A percentile compares a stretch with the other conserved stretches of the same genome.
Evolutionary conservation across 2,113 vertebrate species (phyloP).

Genomic region (Xenopus laevis): DNA sequence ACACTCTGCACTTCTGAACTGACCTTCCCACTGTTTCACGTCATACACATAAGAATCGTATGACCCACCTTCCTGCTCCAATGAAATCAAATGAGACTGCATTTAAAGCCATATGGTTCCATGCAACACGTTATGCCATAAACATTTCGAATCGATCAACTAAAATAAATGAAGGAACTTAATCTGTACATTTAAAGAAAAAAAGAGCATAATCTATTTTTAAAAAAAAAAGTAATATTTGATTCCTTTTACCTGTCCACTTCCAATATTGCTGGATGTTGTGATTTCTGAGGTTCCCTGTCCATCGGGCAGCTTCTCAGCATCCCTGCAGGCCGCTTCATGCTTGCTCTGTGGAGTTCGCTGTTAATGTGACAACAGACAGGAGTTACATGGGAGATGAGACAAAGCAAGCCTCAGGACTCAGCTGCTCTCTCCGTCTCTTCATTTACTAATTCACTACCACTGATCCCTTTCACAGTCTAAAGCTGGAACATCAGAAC

Average conservation of each 20-base stretch:
- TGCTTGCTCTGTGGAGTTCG: conserved; percentile 73
- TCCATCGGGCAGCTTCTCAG: conserved; percentile 69
- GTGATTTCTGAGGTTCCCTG: conserved; percentile 69
- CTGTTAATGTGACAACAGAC: conserved; percentile 61
- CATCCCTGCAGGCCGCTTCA: conserved; percentile 66
- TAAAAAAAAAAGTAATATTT: background rate
- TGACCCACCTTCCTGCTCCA: background rate
- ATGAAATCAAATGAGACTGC: background rate
- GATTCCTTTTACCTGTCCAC: conserved; percentile 68
- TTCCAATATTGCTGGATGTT: conserved; percentile 56
- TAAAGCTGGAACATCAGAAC: conserved; percentile 53
- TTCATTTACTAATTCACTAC: conserved; percentile 46
- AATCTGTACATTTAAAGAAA: too few relatives aligned
- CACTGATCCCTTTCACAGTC: conserved; percentile 45
- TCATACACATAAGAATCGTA: conserved; percentile 1
- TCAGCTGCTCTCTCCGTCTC: conserved; percentile 23
- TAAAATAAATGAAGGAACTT: too few relatives aligned
- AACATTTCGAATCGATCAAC: too few relatives aligned
- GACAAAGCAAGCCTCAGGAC: conserved; percentile 34
- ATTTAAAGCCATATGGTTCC: too few relatives aligned
- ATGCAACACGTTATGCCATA: too few relatives aligned
- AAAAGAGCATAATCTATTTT: background rate
- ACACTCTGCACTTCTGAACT: conserved; percentile 12
- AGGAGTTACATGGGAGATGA: conserved; percentile 52
- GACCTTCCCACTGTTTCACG: conserved; percentile 10